Conservation (phyloP, 1,140 invertebrate species). For the Adoxophyes honmai region DNA sequence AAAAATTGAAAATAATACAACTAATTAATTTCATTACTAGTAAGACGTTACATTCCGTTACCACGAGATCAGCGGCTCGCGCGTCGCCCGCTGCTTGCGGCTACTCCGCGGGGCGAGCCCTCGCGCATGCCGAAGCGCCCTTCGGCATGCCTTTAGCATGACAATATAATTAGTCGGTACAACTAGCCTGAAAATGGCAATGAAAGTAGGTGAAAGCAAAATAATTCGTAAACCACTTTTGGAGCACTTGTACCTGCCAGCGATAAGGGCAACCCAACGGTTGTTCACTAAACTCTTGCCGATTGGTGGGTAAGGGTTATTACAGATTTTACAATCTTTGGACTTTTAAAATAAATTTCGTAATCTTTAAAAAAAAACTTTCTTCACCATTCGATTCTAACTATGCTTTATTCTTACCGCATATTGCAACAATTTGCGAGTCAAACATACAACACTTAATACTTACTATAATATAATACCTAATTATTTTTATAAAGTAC, state of each 20-base stretch:
- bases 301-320: constrained; percentile 54
- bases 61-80: constrained; percentile 72
- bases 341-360: constrained; percentile 41
- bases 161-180: not conserved
- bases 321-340: constrained; percentile 68
- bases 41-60: constrained; percentile 75
- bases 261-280: constrained; percentile 45
- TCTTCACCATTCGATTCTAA: constrained; percentile 62
- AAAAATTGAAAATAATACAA: constrained; percentile 77
- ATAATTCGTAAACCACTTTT: not conserved
- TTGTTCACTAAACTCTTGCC: constrained; percentile 56
- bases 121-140: not conserved
- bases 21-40: constrained; percentile 77
- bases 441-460: constrained; percentile 76
- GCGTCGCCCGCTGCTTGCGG: constrained; percentile 56
- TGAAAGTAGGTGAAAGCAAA: constrained; percentile 11
- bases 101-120: not conserved
- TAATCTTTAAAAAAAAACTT: constrained; percentile 50
- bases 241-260: constrained; percentile 3
- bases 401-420: constrained; percentile 68
- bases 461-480: constrained; percentile 74
- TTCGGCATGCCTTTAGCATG: not conserved
- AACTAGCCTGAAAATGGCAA: constrained; percentile 6
- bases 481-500: constrained; percentile 73
- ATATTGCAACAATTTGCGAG: constrained; percentile 73